A percentile compares a stretch with the other conserved stretches of the same genome.
These are phyloP conservation scores for Acholoe squamosa DNA, from an alignment of 2,888 invertebrate genomes.

Conservation along the genomic window DNA sequence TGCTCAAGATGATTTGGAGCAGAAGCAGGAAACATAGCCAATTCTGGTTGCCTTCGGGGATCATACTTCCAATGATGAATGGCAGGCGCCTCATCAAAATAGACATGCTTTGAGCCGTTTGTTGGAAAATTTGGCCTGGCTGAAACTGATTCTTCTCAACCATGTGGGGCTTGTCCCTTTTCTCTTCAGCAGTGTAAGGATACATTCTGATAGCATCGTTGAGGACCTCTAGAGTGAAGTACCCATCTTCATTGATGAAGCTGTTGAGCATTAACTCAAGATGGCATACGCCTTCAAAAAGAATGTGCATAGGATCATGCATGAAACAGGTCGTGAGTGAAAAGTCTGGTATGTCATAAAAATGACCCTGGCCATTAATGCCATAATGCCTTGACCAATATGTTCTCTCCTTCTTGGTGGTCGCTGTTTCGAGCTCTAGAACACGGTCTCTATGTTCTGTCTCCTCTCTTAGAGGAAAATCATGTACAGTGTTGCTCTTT, in stretches of 20 bases:
- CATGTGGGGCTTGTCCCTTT: neutral
- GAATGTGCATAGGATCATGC: slow-evolving; percentile 68
- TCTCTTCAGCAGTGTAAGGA: neutral
- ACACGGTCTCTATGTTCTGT: slow-evolving; percentile 62
- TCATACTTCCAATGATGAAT: neutral
- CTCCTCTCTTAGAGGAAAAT: slow-evolving; percentile 48
- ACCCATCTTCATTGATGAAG: neutral
- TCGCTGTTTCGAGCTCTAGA: neutral
- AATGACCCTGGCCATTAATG: slow-evolving; percentile 51
- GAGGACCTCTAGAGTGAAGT: neutral
- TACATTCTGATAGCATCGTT: neutral
- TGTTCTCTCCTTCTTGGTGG: neutral
- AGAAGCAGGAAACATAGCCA: neutral
- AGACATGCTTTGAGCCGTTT: slow-evolving; percentile 9
- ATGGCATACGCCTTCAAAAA: slow-evolving; percentile 63
- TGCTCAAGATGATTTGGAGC: neutral
- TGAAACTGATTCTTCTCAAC: neutral
- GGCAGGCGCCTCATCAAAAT: neutral
- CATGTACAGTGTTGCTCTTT: neutral
- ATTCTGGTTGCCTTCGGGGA: neutral
- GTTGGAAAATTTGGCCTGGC: neutral
- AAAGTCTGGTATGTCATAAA: slow-evolving; percentile 61
- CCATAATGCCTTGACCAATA: slow-evolving; percentile 67
- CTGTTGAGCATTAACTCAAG: slow-evolving; percentile 39
- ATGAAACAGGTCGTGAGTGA: slow-evolving; percentile 64